Conservation (phyloP, 2,888 invertebrate species). For the Apomyelois bistriatella region DNA sequence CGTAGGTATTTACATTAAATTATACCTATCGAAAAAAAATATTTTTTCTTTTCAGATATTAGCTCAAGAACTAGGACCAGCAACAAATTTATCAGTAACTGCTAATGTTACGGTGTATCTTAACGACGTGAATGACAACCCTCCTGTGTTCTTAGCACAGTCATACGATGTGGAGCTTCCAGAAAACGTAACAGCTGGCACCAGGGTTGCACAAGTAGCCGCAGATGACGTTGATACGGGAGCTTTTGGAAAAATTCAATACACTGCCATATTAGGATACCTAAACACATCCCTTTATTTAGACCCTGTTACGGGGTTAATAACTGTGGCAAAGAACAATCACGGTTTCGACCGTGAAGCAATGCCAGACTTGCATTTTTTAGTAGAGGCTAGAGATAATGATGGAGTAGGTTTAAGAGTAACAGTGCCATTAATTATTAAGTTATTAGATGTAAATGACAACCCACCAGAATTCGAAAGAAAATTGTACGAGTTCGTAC, state of each 20-base stretch:
- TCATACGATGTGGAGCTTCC: constrained; percentile 87
- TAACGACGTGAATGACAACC: constrained; percentile 93
- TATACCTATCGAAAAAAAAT: background rate
- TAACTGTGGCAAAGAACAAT: constrained; percentile 88
- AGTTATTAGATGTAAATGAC: constrained; percentile 91
- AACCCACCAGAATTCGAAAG: constrained; percentile 91
- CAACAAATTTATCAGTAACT: constrained; percentile 85
- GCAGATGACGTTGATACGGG: constrained; percentile 92
- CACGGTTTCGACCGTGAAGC: constrained; percentile 91
- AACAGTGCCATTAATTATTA: constrained; percentile 86
- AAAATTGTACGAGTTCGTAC: constrained; percentile 88
- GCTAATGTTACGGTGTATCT: constrained; percentile 90
- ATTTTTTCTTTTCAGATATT: constrained; percentile 77
- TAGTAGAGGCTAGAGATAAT: constrained; percentile 93
- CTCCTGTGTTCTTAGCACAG: constrained; percentile 87
- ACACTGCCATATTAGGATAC: constrained; percentile 87
- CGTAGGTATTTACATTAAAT: background rate
- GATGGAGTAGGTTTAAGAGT: constrained; percentile 89
- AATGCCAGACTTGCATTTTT: constrained; percentile 87
- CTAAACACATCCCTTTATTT: constrained; percentile 89
- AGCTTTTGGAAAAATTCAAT: constrained; percentile 87
- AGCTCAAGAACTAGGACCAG: constrained; percentile 89
- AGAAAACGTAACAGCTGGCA: constrained; percentile 89
- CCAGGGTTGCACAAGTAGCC: constrained; percentile 86
- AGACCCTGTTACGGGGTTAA: constrained; percentile 87